These are phyloP conservation scores for Mus caroli DNA, from an alignment of 2,797 vertebrate genomes.

Conservation along the genomic window DNA sequence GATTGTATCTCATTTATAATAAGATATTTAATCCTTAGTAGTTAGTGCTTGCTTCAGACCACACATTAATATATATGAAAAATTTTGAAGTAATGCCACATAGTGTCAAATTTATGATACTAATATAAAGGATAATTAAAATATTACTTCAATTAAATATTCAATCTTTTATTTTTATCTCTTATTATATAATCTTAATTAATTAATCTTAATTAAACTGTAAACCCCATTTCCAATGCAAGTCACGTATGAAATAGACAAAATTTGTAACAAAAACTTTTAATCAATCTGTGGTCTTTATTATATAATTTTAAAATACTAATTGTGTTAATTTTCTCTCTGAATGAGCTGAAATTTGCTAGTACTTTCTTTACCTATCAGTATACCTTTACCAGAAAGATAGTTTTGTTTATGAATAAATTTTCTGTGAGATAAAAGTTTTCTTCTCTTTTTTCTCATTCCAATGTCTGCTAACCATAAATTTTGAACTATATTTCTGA, in stretches of 20 bases:
- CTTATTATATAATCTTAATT: background rate
- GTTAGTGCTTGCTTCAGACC: constrained; percentile 7
- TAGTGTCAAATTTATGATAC: background rate
- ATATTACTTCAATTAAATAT: background rate
- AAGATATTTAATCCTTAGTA: background rate
- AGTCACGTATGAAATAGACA: background rate
- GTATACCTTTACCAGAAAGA: background rate
- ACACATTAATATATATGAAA: constrained; percentile 11
- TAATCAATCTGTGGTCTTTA: background rate
- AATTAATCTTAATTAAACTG: constrained; percentile 1
- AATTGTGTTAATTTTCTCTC: constrained; percentile 41
- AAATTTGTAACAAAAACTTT: background rate
- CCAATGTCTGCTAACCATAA: background rate
- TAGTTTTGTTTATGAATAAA: constrained; percentile 36
- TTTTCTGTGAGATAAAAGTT: background rate
- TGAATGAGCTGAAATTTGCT: constrained; percentile 21
- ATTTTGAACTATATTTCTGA: constrained; percentile 6
- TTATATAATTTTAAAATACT: background rate
- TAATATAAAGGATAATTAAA: background rate
- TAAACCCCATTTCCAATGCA: background rate
- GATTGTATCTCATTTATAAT: constrained; percentile 16
- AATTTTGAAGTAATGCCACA: constrained; percentile 35
- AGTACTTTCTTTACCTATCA: constrained; percentile 14
- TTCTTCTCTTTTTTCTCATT: constrained; percentile 13
- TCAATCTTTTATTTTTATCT: background rate